These are phyloP conservation scores for Aepyceros melampus DNA, from an alignment of 2,113 vertebrate genomes.

Conservation along the genomic window DNA sequence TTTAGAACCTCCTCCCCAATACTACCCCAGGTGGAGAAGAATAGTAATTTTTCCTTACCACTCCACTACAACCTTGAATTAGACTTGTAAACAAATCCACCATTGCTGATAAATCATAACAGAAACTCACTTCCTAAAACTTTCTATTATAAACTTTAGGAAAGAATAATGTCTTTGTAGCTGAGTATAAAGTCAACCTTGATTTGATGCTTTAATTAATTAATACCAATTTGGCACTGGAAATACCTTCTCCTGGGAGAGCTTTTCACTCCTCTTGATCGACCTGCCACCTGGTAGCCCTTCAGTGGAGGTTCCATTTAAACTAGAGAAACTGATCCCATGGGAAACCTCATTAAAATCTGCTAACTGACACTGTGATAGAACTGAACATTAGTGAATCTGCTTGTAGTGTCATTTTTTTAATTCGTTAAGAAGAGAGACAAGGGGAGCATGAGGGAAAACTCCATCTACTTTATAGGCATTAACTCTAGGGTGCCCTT, in stretches of 20 bases:
- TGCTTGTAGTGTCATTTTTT: not conserved
- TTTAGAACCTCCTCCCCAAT: not conserved
- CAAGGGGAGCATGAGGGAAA: rapidly evolving
- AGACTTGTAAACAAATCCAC: not conserved
- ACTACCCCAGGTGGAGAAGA: too few species aligned
- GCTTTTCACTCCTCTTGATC: not conserved
- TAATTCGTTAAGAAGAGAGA: not conserved
- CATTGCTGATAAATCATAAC: not conserved
- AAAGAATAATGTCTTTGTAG: not conserved
- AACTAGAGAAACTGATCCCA: not conserved
- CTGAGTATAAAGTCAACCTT: not conserved
- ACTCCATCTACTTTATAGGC: not conserved
- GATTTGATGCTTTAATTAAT: not conserved
- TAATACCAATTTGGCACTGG: not conserved
- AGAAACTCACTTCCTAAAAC: not conserved
- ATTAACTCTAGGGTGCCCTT: not conserved
- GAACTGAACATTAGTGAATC: not conserved
- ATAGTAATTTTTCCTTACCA: not conserved
- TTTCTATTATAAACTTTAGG: not conserved
- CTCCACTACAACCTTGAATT: not conserved
- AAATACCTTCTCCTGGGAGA: not conserved
- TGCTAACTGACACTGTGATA: not conserved
- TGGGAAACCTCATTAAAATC: not conserved
- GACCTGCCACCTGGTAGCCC: not conserved
- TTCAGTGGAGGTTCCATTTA: not conserved